These are phyloP conservation scores for Canis aureus DNA, from an alignment of 2,113 vertebrate species.

Conservation along the genomic window DNA sequence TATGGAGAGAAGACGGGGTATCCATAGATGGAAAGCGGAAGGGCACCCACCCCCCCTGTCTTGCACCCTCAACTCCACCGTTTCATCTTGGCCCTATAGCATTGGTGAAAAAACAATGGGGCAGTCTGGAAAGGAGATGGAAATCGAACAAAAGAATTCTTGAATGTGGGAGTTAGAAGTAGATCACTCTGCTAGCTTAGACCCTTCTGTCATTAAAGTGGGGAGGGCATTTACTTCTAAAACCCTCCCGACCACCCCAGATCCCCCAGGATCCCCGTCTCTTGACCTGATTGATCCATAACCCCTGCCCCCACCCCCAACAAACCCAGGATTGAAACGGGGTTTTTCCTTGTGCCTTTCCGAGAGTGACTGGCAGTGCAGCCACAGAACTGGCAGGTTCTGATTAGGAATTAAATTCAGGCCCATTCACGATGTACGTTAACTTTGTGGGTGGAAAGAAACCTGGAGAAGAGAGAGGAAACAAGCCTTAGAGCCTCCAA, in stretches of 20 bases:
- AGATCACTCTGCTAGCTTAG: not conserved
- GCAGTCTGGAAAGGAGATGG: not conserved
- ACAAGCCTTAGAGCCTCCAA: constrained; percentile 61
- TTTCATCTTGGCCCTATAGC: not conserved
- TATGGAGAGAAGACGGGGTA: not conserved
- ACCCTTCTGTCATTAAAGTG: not conserved
- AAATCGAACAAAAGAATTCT: not conserved
- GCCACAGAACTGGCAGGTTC: constrained; percentile 57
- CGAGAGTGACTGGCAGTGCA: not conserved
- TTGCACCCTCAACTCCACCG: not conserved
- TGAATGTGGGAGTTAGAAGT: not conserved
- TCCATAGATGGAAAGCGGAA: not conserved
- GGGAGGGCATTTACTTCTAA: not conserved
- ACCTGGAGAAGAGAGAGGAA: constrained; percentile 73
- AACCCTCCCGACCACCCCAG: not conserved
- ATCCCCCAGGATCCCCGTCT: not conserved
- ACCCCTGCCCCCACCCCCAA: too few species aligned
- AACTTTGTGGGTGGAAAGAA: constrained; percentile 73
- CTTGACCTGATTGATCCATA: not conserved
- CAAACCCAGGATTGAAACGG: not conserved
- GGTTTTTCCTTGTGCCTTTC: not conserved
- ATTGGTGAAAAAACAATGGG: not conserved
- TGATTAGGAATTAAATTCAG: constrained; percentile 59
- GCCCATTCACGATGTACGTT: constrained; percentile 51
- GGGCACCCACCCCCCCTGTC: not conserved